Conservation (phyloP, 2,888 invertebrate species). For the Crossocerus cetratus region DNA sequence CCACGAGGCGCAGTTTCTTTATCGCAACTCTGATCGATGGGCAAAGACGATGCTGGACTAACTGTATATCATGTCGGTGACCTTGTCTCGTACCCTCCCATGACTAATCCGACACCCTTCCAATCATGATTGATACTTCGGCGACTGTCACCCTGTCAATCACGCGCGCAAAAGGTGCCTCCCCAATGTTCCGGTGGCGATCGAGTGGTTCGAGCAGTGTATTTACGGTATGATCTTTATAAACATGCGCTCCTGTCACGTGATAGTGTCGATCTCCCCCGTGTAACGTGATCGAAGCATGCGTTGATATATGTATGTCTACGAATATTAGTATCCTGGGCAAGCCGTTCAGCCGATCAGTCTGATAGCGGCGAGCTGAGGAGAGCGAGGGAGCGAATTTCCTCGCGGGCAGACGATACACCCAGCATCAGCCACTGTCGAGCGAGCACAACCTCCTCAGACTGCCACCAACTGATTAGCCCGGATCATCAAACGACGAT, state of each 20-base stretch:
- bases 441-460: no score
- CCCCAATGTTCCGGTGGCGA: neutral
- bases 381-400: slow-evolving; percentile 52
- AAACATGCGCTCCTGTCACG: slow-evolving; percentile 54
- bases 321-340: slow-evolving; percentile 65
- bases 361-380: slow-evolving; percentile 66
- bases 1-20: no score
- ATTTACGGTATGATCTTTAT: slow-evolving; percentile 42
- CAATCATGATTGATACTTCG: neutral
- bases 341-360: slow-evolving; percentile 70
- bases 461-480: no score
- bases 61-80: no score
- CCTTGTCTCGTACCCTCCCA: no score
- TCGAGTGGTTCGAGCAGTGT: slow-evolving; percentile 17
- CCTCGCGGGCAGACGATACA: neutral
- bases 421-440: neutral
- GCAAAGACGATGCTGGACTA: no score
- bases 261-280: slow-evolving; percentile 55
- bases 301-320: slow-evolving; percentile 41
- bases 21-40: no score
- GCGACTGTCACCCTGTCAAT: neutral
- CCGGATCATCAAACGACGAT: no score
- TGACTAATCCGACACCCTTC: neutral
- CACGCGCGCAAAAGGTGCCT: neutral
- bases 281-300: slow-evolving; percentile 36